Base-by-base conservation (phyloP, 1,140 invertebrate species). In the Lanistes nyassanus region DNA sequence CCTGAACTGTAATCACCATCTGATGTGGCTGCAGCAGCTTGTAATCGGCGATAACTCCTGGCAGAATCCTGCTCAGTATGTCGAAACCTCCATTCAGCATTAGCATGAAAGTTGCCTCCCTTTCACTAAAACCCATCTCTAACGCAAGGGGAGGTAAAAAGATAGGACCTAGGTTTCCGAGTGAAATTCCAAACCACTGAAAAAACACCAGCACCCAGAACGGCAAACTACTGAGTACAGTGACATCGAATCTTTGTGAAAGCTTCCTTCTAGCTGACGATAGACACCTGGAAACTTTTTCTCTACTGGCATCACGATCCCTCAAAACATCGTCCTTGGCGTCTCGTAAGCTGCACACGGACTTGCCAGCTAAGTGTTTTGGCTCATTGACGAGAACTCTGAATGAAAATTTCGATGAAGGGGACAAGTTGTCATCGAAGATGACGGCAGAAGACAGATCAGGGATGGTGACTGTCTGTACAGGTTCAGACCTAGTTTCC, bases 1-100 rank as follows among this genome's bases (percentile, higher is more conserved):
- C 21, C 19, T 39, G 26, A 23, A 5, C 5, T 11, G n/a, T 5
- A 11, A 67, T 42, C 23, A 42, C 65, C 65, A 67, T 67, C 37
- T 67, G 34, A 23, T 67, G 39, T n/a, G 65, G 68, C 68, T 71
- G n/a, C 68, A 71, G n/a, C n/a, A 71, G 29, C 26, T 36, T 36
- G 55, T 29, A 55, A 34, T 71, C 21, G 9, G 68, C 42, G 55
- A 71, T 56, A 31, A 71, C 29, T n/a, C 68, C 68, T 9, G 55
- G 51, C 26, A 31, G 0, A 13, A 71, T n/a, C 16, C 68, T 39
- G 26, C 51, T 58, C 47, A 26, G 21, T 31, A 71, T 56, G 51
- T 58, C 68, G 26, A 53, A 31, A 34, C 51, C 68, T 5, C 68
- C 51, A 0, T 6, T 34, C 55, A 71, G 2, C n/a, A 47, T 56